Evolutionary conservation across 2,797 vertebrate genomes (phyloP), one percentile per base, ranked within the genome.

Genomic region (Esox masquinongy): DNA sequence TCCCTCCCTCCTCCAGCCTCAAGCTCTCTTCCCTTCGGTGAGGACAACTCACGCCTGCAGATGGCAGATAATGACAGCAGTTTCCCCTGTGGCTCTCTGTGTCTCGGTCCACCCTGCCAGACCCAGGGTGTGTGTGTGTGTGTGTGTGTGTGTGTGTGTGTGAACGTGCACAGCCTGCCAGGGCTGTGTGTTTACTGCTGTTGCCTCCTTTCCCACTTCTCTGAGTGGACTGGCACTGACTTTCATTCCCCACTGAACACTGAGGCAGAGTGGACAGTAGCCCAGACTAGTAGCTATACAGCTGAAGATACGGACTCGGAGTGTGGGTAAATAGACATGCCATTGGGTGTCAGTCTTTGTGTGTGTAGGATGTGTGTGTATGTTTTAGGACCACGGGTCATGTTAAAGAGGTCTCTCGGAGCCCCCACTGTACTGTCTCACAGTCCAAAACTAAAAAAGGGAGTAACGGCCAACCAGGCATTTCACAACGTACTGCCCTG

Each of bases 31-130:
- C 82, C 88, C 87, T 72, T 68, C 29, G n/a, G 26, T 36, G 71
- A 67, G 78, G 82, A 26, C 78, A 82, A 82, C 84, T 88, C 84
- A 80, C 79, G 85, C 87, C 89, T 94, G 89, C 87, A 91, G 91
- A 90, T 93, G 91, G 89, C 79, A 76, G 88, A 89, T 93, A 94
- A 93, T 91, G 90, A 91, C 85, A 86, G 79, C 82, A 73, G 72
- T 82, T 86, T 91, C 89, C 90, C 87, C 80, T 73, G 82, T 81
- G 89, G 85, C 87, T 61, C 22, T 61, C 51, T 53, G n/a, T 24
- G 8, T 61, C 56, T 61, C 24, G 70, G 47, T 66, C 74, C 76
- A 74, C 74, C 72, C 31, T 76, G 49, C 64, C 72, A 68, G 77
- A 68, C 71, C 77, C 59, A 66, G 70, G 36, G 4, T 24, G n/a